Evolutionary conservation across 2,888 invertebrate genomes (phyloP).

Genomic region (Eristalinus sepulchralis): DNA sequence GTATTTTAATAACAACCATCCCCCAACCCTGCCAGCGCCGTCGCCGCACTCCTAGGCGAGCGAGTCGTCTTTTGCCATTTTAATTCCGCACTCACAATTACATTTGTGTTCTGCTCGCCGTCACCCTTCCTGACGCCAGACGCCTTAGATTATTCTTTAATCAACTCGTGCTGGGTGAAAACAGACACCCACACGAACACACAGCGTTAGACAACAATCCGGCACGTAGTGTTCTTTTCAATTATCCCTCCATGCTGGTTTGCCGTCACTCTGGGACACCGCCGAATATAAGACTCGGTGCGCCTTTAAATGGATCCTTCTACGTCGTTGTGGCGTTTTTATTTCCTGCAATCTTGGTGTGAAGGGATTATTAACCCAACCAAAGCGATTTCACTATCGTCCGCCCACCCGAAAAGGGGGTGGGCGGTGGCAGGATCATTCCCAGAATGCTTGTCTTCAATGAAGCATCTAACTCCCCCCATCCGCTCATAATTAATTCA

Average conservation of each 20-base stretch:
- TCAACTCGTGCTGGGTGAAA: conserved; percentile 31
- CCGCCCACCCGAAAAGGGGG: background rate
- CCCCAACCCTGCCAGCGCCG: background rate
- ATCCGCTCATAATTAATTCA: conserved; percentile 36
- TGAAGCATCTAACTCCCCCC: conserved; percentile 1
- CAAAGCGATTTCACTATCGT: conserved; percentile 11
- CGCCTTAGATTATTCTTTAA: conserved; percentile 62
- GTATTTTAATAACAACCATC: conserved; percentile 48
- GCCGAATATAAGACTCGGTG: conserved; percentile 40
- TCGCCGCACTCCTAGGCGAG: background rate
- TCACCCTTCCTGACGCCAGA: conserved; percentile 66
- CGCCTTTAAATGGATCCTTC: conserved; percentile 31
- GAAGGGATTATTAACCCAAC: conserved; percentile 36
- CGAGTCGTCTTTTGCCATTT: conserved; percentile 38
- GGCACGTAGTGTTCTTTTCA: conserved; percentile 62
- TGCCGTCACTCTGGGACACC: background rate
- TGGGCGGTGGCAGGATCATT: background rate
- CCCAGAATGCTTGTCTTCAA: background rate
- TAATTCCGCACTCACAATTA: conserved; percentile 60
- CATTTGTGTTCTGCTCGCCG: conserved; percentile 54
- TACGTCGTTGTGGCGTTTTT: conserved; percentile 43
- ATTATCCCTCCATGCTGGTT: conserved; percentile 35
- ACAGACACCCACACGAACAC: conserved; percentile 18
- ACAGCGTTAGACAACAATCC: conserved; percentile 44
- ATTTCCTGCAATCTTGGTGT: conserved; percentile 39